phyloP scores from a whole-genome alignment of 2,797 vertebrate genomes.

The Micromesistius poutassou region DNA sequence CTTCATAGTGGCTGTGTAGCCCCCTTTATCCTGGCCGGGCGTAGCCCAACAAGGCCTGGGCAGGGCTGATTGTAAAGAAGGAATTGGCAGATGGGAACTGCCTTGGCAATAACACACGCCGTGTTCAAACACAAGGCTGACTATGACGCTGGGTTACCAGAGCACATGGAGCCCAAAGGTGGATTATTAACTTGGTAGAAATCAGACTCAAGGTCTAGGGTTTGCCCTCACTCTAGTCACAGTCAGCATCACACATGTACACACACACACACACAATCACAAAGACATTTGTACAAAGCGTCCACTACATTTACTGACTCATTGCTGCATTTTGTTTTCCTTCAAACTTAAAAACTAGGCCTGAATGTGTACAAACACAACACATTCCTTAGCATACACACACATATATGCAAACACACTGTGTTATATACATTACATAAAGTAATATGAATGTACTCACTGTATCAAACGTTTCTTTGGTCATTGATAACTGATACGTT shows the following conservation, averaged over 20 bases:
- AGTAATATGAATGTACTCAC: not conserved
- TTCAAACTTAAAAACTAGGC: not conserved
- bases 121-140: too few species aligned
- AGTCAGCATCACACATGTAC: too few species aligned
- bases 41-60: not conserved
- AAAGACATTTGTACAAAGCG: not conserved
- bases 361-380: not conserved
- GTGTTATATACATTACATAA: not conserved
- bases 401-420: not conserved
- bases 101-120: too few species aligned
- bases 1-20: not conserved
- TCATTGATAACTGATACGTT: conserved; percentile 46
- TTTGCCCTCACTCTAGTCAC: not conserved
- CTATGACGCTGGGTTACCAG: too few species aligned
- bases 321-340: not conserved
- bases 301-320: not conserved
- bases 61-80: too few species aligned
- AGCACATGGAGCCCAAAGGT: not conserved
- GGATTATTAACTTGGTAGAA: not conserved
- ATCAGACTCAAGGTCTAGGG: not conserved
- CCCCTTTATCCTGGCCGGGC: not conserved
- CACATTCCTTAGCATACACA: not conserved
- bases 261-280: not conserved
- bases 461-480: conserved; percentile 29
- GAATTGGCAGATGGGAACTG: too few species aligned